phyloP scores from a whole-genome alignment of 2,888 invertebrate genomes.

The Drosophila tripunctata region DNA sequence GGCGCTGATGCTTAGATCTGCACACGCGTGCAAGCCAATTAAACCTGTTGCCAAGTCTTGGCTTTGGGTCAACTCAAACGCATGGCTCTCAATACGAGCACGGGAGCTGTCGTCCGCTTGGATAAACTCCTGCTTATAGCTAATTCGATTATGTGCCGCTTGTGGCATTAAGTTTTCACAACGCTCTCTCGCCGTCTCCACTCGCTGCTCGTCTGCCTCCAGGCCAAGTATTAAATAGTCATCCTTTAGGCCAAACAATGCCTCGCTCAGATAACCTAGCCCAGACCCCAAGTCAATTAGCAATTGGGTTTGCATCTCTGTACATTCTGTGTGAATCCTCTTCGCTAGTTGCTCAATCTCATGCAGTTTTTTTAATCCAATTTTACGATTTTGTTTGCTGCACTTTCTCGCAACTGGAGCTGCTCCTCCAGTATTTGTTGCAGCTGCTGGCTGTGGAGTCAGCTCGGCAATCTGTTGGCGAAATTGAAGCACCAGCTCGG shows the following conservation, averaged over 20 bases:
- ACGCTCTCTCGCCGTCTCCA: constrained; percentile 86
- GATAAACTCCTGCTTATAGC: constrained; percentile 87
- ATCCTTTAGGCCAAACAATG: constrained; percentile 86
- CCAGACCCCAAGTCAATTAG: constrained; percentile 91
- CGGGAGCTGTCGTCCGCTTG: constrained; percentile 84
- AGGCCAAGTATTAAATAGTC: constrained; percentile 87
- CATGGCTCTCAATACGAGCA: constrained; percentile 83
- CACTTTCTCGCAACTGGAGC: background rate
- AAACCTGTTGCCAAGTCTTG: constrained; percentile 68
- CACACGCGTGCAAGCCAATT: constrained; percentile 91
- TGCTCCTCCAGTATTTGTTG: background rate
- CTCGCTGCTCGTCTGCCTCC: constrained; percentile 87
- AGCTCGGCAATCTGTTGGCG: constrained; percentile 71
- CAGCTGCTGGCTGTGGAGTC: constrained; percentile 52
- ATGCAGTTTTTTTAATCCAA: constrained; percentile 88
- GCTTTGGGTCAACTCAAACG: constrained; percentile 77
- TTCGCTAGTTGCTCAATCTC: constrained; percentile 88
- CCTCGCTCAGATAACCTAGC: constrained; percentile 90
- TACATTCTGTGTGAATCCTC: constrained; percentile 79
- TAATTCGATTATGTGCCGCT: constrained; percentile 85
- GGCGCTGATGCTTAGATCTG: constrained; percentile 89
- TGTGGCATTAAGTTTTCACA: constrained; percentile 86
- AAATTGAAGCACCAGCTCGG: constrained; percentile 41
- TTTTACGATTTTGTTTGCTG: constrained; percentile 26
- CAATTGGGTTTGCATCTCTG: constrained; percentile 84